phyloP scores from a whole-genome alignment of 2,888 invertebrate species.

The Globia sparganii region DNA sequence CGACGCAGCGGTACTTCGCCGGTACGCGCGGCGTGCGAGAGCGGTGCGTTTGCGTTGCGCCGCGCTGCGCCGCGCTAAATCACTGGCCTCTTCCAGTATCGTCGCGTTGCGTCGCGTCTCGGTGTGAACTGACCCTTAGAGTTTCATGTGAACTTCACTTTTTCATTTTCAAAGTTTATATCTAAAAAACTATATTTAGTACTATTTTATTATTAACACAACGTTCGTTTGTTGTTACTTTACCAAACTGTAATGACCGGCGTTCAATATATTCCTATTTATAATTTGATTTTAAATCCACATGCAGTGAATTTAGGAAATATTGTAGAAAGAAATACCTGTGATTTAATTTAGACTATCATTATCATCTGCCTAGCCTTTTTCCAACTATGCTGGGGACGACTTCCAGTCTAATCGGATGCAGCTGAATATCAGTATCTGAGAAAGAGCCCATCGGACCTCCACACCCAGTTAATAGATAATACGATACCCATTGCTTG shows the following conservation, averaged over 20 bases:
- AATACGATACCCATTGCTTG: not conserved
- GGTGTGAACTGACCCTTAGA: too few species aligned
- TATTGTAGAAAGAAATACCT: not conserved
- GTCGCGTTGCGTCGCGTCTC: too few species aligned
- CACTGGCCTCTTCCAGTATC: too few species aligned
- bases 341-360: not conserved
- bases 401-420: not conserved
- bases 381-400: not conserved
- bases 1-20: too few species aligned
- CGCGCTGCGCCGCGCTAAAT: too few species aligned
- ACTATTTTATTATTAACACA: constrained; percentile 1
- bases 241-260: not conserved
- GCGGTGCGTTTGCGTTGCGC: too few species aligned
- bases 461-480: not conserved
- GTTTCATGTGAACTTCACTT: not conserved
- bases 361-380: not conserved
- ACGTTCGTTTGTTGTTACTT: not conserved
- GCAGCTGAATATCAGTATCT: not conserved
- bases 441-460: not conserved
- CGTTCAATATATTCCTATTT: not conserved
- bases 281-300: constrained; percentile 15
- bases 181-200: constrained; percentile 20
- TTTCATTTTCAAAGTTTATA: constrained; percentile 29
- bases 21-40: too few species aligned
- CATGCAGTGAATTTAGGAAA: not conserved